Conservation (phyloP, 2,888 invertebrate genomes). For the Drosophila falleni region DNA sequence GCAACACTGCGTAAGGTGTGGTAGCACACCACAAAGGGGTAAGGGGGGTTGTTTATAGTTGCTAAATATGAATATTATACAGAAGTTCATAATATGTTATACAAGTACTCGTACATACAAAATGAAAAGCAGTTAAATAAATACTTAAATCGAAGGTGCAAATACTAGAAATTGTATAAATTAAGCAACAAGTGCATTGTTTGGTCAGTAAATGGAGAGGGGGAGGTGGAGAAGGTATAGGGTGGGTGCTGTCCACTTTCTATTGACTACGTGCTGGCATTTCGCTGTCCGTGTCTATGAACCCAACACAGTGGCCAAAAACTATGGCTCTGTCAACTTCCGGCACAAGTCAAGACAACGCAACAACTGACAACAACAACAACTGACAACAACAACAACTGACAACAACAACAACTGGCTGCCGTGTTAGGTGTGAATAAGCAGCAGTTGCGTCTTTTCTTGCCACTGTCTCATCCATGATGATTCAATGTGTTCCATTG, state of each 20-base stretch:
- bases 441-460: slow-evolving; percentile 16
- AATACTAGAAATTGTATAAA: slow-evolving; percentile 18
- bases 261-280: slow-evolving; percentile 65
- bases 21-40: neutral
- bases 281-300: slow-evolving; percentile 30
- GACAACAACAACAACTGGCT: slow-evolving; percentile 9
- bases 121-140: slow-evolving; percentile 7
- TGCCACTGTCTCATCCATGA: slow-evolving; percentile 20
- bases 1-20: neutral
- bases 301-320: slow-evolving; percentile 33
- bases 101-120: slow-evolving; percentile 6
- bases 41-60: neutral
- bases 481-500: slow-evolving; percentile 55
- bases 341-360: slow-evolving; percentile 44
- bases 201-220: neutral
- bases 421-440: slow-evolving; percentile 36
- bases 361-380: slow-evolving; percentile 12
- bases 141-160: slow-evolving; percentile 36
- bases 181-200: slow-evolving; percentile 24
- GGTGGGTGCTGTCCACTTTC: slow-evolving; percentile 53
- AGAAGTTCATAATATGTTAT: slow-evolving; percentile 4
- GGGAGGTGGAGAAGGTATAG: neutral
- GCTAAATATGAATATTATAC: slow-evolving; percentile 3
- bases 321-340: slow-evolving; percentile 60
- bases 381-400: slow-evolving; percentile 5